phyloP scores from a whole-genome alignment of 2,888 invertebrate species.

The Agrochola litura region DNA sequence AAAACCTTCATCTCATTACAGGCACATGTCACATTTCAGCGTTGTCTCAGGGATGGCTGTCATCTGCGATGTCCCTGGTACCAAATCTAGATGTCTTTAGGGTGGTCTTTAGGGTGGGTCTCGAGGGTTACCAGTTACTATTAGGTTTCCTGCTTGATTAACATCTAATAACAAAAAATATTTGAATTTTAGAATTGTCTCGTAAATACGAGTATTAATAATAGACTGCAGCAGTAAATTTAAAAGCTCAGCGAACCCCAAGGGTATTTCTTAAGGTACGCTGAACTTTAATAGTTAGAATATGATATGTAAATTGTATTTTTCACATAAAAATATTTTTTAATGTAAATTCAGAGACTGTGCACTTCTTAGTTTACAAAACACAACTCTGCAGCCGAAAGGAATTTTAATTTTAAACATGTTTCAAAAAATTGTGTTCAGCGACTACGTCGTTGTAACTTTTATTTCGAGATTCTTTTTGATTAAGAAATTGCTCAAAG shows the following conservation, averaged over 20 bases:
- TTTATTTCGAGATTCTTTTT: slow-evolving; percentile 13
- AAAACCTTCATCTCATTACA: background rate
- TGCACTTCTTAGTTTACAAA: slow-evolving; percentile 38
- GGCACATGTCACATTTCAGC: background rate
- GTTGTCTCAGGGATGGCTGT: background rate
- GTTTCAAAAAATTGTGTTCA: slow-evolving; percentile 1
- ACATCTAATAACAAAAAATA: background rate
- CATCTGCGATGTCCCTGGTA: background rate
- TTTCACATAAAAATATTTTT: slow-evolving; percentile 2
- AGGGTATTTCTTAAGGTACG: background rate
- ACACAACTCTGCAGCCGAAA: slow-evolving; percentile 11
- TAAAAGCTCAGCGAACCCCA: background rate
- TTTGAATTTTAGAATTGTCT: background rate
- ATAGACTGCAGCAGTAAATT: background rate
- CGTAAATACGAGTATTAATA: background rate
- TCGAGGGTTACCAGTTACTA: no score
- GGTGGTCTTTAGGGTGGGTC: no score
- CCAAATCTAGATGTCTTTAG: background rate
- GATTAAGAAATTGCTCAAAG: background rate
- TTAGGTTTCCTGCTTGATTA: no score
- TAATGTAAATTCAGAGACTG: slow-evolving; percentile 17
- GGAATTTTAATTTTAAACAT: slow-evolving; percentile 49
- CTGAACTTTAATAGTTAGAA: background rate
- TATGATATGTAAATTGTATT: background rate
- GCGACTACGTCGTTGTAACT: background rate